Base-by-base conservation (phyloP, 1,140 invertebrate species). In the Plodia interpunctella region DNA sequence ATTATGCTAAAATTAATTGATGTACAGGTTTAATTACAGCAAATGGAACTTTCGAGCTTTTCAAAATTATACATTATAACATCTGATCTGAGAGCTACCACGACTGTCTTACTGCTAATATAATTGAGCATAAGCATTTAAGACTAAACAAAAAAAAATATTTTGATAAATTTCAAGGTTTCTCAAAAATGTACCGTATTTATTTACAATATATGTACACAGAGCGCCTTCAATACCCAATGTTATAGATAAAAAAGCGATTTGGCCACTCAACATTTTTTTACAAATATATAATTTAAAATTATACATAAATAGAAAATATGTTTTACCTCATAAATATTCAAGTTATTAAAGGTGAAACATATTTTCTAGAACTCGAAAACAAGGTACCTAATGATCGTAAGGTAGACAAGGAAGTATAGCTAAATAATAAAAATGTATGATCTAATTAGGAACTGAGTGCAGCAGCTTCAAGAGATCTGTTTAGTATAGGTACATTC, bases 161-260 rank as follows among this genome's bases (percentile, higher is more conserved):
- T 70, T 44, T 66, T 65, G 75, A 82, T 80, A 77, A 82, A 73
- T 78, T 79, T 69, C 66, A 79, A 78, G 73, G 74, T 68, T 74
- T 75, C 66, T 76, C 74, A 79, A 87, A 85, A 84, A 77, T 70
- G 63, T 75, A 52, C 76, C 69, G 56, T 87, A 89, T 89, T 83
- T 87, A 89, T 89, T 83, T 89, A 89, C 87, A 89, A 80, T 85
- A 79, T 89, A 89, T 89, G 71, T 89, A 89, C 87, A 89, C 76
- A 77, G 66, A 75, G 80, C 70, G 73, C 62, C 67, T 65, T 50
- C 55, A 32, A 17, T 72, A 61, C 61, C 62, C 68, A 64, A 68
- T 70, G 63, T 58, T 74, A 66, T 63, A 25, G 72, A 62, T 60
- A 78, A 68, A 60, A n/a, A 73, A 69, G 70, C 61, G 32, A 76